phyloP scores from a whole-genome alignment of 2,113 vertebrate species.

The Atherinomorus stipes region DNA sequence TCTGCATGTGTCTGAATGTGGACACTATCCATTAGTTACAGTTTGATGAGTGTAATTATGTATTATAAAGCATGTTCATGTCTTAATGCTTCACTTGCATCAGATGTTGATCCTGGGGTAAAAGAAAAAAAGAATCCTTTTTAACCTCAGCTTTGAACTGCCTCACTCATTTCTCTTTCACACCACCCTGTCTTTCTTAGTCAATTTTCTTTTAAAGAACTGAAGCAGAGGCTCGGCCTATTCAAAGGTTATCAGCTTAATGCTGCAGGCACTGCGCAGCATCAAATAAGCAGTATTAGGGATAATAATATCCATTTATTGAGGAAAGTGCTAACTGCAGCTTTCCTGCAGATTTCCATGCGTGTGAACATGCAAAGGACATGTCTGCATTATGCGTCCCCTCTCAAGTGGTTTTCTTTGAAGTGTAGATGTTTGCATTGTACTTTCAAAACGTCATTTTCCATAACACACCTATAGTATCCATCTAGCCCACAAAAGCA shows the following conservation, averaged over 20 bases:
- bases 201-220: slow-evolving; percentile 42
- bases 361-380: slow-evolving; percentile 16
- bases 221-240: slow-evolving; percentile 18
- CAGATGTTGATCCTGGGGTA: slow-evolving; percentile 28
- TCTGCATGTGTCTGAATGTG: slow-evolving; percentile 21
- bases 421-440: slow-evolving; percentile 58
- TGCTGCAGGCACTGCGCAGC: slow-evolving; percentile 29
- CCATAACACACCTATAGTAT: neutral
- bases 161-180: slow-evolving; percentile 1
- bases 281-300: slow-evolving; percentile 56
- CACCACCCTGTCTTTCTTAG: slow-evolving; percentile 8
- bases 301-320: slow-evolving; percentile 53
- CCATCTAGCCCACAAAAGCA: neutral
- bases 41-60: slow-evolving; percentile 31
- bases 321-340: slow-evolving; percentile 34
- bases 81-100: slow-evolving; percentile 30
- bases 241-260: slow-evolving; percentile 5
- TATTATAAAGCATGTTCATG: slow-evolving; percentile 27
- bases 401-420: slow-evolving; percentile 45
- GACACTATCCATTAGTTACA: slow-evolving; percentile 11
- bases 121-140: slow-evolving; percentile 28
- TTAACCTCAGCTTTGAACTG: slow-evolving; percentile 63
- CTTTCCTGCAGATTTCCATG: slow-evolving; percentile 5
- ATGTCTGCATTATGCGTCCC: slow-evolving; percentile 6
- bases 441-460: slow-evolving; percentile 26